Base-by-base conservation (phyloP, 2,888 invertebrate genomes). In the Drosophila histrio region DNA sequence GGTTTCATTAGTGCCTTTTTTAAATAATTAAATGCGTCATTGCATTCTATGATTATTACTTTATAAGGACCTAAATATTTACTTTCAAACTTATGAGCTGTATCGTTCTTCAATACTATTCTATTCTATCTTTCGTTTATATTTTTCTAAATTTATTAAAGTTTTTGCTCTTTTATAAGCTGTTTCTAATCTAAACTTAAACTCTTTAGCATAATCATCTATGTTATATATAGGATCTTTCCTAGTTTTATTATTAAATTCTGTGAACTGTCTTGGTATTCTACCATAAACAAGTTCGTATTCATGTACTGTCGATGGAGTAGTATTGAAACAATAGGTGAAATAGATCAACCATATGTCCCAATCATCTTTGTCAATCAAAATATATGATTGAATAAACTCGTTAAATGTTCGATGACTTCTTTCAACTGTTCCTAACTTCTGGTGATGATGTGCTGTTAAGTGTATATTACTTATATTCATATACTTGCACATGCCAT, bases 1-100 rank as follows among this genome's bases (percentile, higher is more conserved):
- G 4, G 38, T 39, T 38, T 28, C 52, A 28, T 52, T 38, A 28
- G 52, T 39, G n/a, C n/a, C n/a, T n/a, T n/a, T n/a, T n/a, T n/a
- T n/a, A n/a, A n/a, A n/a, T n/a, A n/a, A n/a, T n/a, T n/a, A n/a
- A n/a, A n/a, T n/a, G n/a, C n/a, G n/a, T n/a, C n/a, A n/a, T n/a
- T n/a, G n/a, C n/a, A n/a, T n/a, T n/a, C n/a, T n/a, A n/a, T n/a
- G n/a, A n/a, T n/a, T n/a, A n/a, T n/a, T n/a, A n/a, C n/a, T n/a
- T n/a, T n/a, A n/a, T n/a, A n/a, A n/a, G n/a, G n/a, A n/a, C n/a
- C n/a, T n/a, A n/a, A n/a, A n/a, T n/a, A n/a, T n/a, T n/a, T n/a
- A n/a, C n/a, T n/a, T n/a, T n/a, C n/a, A n/a, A n/a, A n/a, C n/a
- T n/a, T n/a, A n/a, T n/a, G n/a, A n/a, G n/a, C n/a, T n/a, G n/a